Base-by-base conservation (phyloP, 1,140 invertebrate genomes). In the Pararge aegeria region DNA sequence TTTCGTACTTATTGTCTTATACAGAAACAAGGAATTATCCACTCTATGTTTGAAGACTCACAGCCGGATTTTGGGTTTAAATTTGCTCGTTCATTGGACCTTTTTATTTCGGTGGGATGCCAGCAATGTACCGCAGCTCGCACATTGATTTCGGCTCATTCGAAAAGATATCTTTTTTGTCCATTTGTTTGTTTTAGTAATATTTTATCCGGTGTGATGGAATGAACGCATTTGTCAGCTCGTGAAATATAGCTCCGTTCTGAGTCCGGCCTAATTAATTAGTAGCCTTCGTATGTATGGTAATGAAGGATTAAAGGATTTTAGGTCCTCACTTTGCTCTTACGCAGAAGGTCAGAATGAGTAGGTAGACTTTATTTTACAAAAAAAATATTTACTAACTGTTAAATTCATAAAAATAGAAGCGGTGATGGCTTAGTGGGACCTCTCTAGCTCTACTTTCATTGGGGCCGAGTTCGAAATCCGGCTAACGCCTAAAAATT, bases 111-210 rank as follows among this genome's bases (percentile, higher is more conserved):
- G 50, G 59, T 19, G 13, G 27, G 44, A 38, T 60, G 55, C 67
- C 69, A 69, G 70, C 78, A 75, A 83, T 72, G 80, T 82, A 86
- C 70, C 75, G 74, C 62, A 78, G 72, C 80, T 84, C 78, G 81
- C 83, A 85, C 83, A 89, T 89, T 87, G 87, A 89, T 89, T 89
- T 87, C 83, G 87, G 80, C 80, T 83, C 83, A 85, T 87, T 84
- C 79, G 80, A 81, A 86, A 84, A 84, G 79, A 75, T 75, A 75
- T 82, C 68, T 86, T 87, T 87, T 89, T 89, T 86, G 78, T 85
- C 72, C 83, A 74, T 87, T 85, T 89, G 83, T 89, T 89, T 89
- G 87, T 89, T 89, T 89, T 89, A 89, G 83, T 85, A 86, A 89
- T 87, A 87, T 87, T 89, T 89, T 87, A 87, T 89, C 82, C 72